These are phyloP conservation scores for Ceratosolen solmsi DNA, from an alignment of 1,140 invertebrate species.

Conservation along the genomic window DNA sequence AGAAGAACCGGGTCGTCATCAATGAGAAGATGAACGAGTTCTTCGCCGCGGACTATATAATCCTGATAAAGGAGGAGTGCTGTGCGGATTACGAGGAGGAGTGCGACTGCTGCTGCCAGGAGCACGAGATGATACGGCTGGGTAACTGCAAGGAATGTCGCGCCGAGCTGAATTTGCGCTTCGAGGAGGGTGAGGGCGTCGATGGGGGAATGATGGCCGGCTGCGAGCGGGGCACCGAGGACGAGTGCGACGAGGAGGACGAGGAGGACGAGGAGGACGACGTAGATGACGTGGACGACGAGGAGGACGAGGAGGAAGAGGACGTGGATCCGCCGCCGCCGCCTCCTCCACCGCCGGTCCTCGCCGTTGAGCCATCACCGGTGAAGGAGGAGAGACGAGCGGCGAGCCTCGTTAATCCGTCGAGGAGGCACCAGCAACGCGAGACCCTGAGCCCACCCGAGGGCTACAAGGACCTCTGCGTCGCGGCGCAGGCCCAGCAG, in stretches of 20 bases:
- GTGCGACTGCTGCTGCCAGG: slow-evolving; percentile 81
- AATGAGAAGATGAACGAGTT: slow-evolving; percentile 90
- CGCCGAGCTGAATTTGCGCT: slow-evolving; percentile 67
- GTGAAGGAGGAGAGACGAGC: not conserved
- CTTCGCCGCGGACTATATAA: slow-evolving; percentile 91
- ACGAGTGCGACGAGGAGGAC: slow-evolving; percentile 75
- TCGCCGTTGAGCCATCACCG: not conserved
- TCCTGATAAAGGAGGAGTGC: slow-evolving; percentile 87
- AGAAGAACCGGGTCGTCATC: slow-evolving; percentile 86
- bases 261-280: slow-evolving; percentile 70
- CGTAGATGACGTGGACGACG: slow-evolving; percentile 71
- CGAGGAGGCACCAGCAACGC: slow-evolving; percentile 69
- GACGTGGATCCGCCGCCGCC: slow-evolving; percentile 58
- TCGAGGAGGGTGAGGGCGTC: slow-evolving; percentile 58
- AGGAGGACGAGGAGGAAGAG: slow-evolving; percentile 70
- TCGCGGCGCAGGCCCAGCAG: slow-evolving; percentile 57
- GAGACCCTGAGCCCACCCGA: slow-evolving; percentile 90
- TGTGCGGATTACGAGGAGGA: slow-evolving; percentile 85
- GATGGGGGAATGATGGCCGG: slow-evolving; percentile 54
- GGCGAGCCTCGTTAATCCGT: slow-evolving; percentile 61
- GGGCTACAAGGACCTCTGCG: slow-evolving; percentile 84
- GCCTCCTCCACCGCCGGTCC: slow-evolving; percentile 57
- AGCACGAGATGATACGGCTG: slow-evolving; percentile 79
- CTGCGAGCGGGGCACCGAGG: slow-evolving; percentile 62
- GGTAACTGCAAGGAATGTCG: slow-evolving; percentile 75